A percentile compares a stretch with the other conserved stretches of the same genome.
phyloP scores from a whole-genome alignment of 2,888 invertebrate species.

The Sicus ferrugineus region DNA sequence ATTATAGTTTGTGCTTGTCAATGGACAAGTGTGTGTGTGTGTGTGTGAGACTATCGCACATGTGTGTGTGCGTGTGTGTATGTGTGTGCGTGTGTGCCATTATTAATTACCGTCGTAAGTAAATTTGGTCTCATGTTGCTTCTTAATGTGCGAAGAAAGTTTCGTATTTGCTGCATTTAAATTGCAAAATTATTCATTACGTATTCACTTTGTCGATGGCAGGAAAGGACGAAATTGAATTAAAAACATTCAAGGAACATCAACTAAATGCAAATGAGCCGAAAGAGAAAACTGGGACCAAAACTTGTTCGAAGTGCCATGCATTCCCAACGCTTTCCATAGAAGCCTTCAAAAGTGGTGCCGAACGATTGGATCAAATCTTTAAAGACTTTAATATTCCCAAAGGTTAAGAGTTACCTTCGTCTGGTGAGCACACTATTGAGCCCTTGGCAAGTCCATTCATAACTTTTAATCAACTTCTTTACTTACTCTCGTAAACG shows the following conservation, averaged over 20 bases:
- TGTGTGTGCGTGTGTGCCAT: neutral
- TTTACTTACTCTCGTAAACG: neutral
- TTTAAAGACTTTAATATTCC: too few relatives aligned
- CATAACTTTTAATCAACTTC: neutral
- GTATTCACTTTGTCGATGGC: neutral
- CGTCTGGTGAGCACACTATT: too few relatives aligned
- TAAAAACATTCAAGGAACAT: neutral
- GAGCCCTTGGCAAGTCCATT: neutral
- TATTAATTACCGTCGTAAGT: conserved; percentile 27
- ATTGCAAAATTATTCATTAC: conserved; percentile 30
- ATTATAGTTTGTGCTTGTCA: conserved; percentile 49
- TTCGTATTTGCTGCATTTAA: conserved; percentile 19
- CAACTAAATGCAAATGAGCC: neutral
- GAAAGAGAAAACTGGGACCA: too few relatives aligned
- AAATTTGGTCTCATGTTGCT: neutral
- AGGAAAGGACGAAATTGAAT: neutral
- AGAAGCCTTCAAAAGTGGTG: too few relatives aligned
- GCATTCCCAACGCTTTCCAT: too few relatives aligned
- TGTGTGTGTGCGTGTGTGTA: conserved; percentile 13
- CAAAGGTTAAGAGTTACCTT: too few relatives aligned
- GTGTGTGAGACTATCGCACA: neutral
- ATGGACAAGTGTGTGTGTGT: neutral
- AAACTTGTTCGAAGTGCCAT: too few relatives aligned
- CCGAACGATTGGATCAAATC: too few relatives aligned
- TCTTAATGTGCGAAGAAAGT: conserved; percentile 9